phyloP scores from a whole-genome alignment of 2,113 vertebrate species.

The Sarotherodon lohbergeri region DNA sequence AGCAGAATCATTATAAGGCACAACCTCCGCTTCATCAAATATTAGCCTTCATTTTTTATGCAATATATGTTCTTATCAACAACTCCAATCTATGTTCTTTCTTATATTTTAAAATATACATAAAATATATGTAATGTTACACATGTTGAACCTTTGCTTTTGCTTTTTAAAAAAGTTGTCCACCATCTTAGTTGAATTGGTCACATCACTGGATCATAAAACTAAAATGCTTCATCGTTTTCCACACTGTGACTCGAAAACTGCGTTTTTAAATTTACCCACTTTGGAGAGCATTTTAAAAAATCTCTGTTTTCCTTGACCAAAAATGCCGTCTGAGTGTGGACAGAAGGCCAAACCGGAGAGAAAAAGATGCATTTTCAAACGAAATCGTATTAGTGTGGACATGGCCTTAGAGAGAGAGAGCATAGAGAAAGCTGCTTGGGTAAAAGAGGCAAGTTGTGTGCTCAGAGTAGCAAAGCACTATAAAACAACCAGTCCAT shows the following conservation, averaged over 20 bases:
- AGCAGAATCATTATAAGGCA: too few species aligned
- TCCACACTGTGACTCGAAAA: neutral
- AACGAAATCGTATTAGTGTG: accelerated
- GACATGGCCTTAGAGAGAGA: neutral
- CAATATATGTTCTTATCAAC: too few species aligned
- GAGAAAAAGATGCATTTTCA: neutral
- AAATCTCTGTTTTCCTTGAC: neutral
- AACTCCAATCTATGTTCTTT: too few species aligned
- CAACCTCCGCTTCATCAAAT: too few species aligned
- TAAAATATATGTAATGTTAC: too few species aligned
- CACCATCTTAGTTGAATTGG: neutral
- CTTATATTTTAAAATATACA: too few species aligned
- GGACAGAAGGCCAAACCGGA: neutral
- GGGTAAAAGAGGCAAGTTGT: neutral
- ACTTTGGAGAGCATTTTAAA: neutral
- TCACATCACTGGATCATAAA: neutral
- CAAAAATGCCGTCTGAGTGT: neutral
- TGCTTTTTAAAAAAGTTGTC: too few species aligned
- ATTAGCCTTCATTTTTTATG: too few species aligned
- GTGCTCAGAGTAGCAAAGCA: neutral
- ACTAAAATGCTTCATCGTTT: neutral
- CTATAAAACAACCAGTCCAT: neutral
- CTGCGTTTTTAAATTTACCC: neutral
- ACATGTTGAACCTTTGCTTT: too few species aligned
- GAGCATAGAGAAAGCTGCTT: neutral